Percentiles rank a stretch among this genome's conserved stretches.
These are phyloP conservation scores for Subanguina moxae DNA, from an alignment of 1,140 invertebrate species.

Conservation along the genomic window DNA sequence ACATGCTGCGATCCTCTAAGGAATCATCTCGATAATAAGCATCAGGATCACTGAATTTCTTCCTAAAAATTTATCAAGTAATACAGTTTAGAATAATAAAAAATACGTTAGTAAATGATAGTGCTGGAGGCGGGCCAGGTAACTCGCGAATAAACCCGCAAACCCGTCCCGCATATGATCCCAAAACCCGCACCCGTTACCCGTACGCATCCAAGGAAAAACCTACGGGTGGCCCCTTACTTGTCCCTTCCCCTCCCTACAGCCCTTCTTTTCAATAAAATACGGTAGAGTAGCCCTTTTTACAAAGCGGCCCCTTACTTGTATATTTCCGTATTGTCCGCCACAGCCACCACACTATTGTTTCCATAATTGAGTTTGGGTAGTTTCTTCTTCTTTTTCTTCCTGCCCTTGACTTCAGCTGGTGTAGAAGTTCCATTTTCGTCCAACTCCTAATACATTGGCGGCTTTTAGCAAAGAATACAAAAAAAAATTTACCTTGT, in stretches of 20 bases:
- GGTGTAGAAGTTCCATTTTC: background rate
- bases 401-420: background rate
- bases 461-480: background rate
- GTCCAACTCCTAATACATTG: background rate
- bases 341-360: background rate
- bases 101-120: no score
- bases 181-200: no score
- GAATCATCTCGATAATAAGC: background rate
- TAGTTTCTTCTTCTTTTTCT: constrained; percentile 14
- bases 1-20: background rate
- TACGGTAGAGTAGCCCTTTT: no score
- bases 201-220: no score
- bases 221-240: no score
- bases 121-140: no score
- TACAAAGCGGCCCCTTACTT: no score
- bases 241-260: no score
- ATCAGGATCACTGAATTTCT: background rate
- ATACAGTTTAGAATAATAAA: no score
- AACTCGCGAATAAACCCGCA: no score
- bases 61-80: background rate
- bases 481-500: constrained; percentile 4
- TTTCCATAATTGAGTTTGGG: constrained; percentile 8
- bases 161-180: no score
- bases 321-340: background rate
- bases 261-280: no score